Evolutionary conservation across 2,797 vertebrate species (phyloP).

Genomic region (Sus cebifrons): DNA sequence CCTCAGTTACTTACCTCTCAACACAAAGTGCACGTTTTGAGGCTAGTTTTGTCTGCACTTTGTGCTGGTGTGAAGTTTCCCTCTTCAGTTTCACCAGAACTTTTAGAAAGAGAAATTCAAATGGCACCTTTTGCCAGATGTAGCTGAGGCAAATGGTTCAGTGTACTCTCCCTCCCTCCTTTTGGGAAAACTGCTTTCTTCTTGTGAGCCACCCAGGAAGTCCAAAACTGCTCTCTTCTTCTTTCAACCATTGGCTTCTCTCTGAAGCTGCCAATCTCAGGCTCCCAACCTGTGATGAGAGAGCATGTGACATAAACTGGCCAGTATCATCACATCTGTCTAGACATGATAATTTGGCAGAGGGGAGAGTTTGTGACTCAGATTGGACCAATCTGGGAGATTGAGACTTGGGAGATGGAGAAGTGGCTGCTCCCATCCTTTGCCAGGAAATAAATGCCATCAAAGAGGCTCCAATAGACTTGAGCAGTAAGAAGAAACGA

Average conservation of each 20-base stretch:
- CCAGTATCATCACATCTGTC: neutral
- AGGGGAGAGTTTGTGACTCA: neutral
- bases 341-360: neutral
- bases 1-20: neutral
- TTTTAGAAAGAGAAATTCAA: constrained; percentile 43
- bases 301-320: neutral
- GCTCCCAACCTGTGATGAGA: neutral
- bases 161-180: neutral
- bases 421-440: constrained; percentile 1
- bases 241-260: constrained; percentile 45
- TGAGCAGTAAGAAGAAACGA: constrained; percentile 41
- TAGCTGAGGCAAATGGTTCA: neutral
- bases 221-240: neutral
- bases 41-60: constrained; percentile 29
- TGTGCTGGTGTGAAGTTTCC: constrained; percentile 29
- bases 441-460: constrained; percentile 45
- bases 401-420: neutral
- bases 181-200: neutral
- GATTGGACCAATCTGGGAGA: neutral
- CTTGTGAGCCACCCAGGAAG: neutral
- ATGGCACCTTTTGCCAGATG: neutral
- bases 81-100: constrained; percentile 37
- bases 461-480: constrained; percentile 3
- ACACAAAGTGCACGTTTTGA: neutral
- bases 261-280: constrained; percentile 33